Evolutionary conservation across 2,888 invertebrate genomes (phyloP).

Genomic region (Euproctis similis): DNA sequence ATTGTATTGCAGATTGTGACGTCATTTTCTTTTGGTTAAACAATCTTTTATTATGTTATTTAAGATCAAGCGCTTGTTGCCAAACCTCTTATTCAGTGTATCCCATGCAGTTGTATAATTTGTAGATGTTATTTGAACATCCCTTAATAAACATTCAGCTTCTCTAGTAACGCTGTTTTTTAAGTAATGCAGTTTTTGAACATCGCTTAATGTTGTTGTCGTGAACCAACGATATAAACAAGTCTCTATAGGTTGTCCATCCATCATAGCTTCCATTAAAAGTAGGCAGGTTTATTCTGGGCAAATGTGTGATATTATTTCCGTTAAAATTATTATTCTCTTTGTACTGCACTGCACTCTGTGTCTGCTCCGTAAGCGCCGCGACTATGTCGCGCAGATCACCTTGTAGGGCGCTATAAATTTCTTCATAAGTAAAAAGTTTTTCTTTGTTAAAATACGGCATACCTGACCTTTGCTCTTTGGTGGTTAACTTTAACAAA

Average conservation of each 20-base stretch:
- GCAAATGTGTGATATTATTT: no score
- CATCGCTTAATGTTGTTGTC: not conserved
- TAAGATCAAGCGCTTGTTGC: conserved; percentile 15
- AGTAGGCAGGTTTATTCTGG: conserved; percentile 1
- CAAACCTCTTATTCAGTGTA: conserved; percentile 10
- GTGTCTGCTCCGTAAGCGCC: no score
- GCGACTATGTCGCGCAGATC: no score
- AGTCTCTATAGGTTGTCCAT: not conserved
- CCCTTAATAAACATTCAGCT: conserved; percentile 3
- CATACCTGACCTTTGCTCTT: no score
- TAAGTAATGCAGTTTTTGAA: not conserved
- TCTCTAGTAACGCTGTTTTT: conserved; percentile 9
- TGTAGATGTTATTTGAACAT: conserved; percentile 11
- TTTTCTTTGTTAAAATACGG: no score
- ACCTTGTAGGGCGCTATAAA: no score
- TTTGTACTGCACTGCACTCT: no score
- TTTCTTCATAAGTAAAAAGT: no score
- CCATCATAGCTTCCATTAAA: not conserved
- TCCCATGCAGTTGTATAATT: conserved; percentile 18
- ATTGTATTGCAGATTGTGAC: no score
- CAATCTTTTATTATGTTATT: conserved; percentile 9
- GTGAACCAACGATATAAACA: conserved; percentile 1
- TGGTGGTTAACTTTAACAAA: no score
- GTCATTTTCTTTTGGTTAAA: no score
- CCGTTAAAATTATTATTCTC: no score